Conservation (phyloP, 2,113 vertebrate species). For the Ophthalmolycus amberensis region DNA sequence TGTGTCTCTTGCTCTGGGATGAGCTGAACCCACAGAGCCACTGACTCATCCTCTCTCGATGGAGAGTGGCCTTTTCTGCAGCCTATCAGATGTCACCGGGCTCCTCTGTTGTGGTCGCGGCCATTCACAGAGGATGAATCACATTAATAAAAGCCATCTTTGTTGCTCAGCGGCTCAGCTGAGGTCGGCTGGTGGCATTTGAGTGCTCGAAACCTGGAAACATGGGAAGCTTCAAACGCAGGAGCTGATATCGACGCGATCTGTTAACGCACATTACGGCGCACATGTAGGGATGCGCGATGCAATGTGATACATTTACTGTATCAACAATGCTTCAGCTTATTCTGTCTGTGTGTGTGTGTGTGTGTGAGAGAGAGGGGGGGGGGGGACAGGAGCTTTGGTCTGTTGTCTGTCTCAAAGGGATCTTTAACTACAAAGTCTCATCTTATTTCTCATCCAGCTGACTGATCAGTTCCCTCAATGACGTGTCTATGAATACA, state of each 20-base stretch:
- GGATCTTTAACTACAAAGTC: slow-evolving; percentile 42
- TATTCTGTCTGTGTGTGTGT: slow-evolving; percentile 6
- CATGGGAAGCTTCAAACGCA: slow-evolving; percentile 56
- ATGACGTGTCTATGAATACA: slow-evolving; percentile 32
- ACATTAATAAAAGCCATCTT: slow-evolving; percentile 76
- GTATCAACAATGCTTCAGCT: slow-evolving; percentile 12
- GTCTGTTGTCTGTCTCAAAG: slow-evolving; percentile 44
- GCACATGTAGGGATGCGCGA: slow-evolving; percentile 2
- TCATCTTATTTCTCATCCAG: slow-evolving; percentile 41
- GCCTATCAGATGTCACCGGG: slow-evolving; percentile 73
- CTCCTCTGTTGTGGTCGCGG: slow-evolving; percentile 74
- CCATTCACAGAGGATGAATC: slow-evolving; percentile 77
- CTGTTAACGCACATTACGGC: background rate
- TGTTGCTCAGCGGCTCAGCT: slow-evolving; percentile 49
- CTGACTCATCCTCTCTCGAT: slow-evolving; percentile 71
- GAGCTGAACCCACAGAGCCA: slow-evolving; percentile 62
- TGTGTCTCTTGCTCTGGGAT: slow-evolving; percentile 54
- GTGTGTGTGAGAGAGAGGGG: too few relatives aligned
- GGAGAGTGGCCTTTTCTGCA: slow-evolving; percentile 71
- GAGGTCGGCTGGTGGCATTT: slow-evolving; percentile 74
- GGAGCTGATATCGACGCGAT: slow-evolving; percentile 24
- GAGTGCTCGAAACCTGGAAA: slow-evolving; percentile 57
- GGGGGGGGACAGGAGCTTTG: slow-evolving; percentile 17
- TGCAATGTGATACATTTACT: background rate
- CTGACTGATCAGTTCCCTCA: slow-evolving; percentile 43